Evolutionary conservation across 2,113 vertebrate genomes (phyloP).

Genomic region (Sorex fumeus): DNA sequence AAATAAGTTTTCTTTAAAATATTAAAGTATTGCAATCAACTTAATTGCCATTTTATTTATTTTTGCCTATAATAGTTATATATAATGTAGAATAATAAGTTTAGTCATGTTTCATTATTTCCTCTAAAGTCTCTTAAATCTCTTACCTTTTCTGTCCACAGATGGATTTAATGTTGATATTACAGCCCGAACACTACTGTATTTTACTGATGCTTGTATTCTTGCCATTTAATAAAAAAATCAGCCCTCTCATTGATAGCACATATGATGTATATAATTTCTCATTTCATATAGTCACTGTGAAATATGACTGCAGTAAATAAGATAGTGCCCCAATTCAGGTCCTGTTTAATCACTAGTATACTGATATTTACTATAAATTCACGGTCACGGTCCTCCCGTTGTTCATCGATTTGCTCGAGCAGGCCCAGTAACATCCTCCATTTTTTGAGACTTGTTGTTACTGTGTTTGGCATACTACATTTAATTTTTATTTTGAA

Average conservation of each 20-base stretch:
- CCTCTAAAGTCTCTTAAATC: conserved; percentile 36
- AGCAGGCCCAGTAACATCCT: no score
- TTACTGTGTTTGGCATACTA: no score
- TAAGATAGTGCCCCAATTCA: conserved; percentile 16
- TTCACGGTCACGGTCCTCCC: no score
- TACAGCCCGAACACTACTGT: conserved; percentile 68
- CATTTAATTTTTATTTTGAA: conserved; percentile 50
- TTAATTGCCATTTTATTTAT: conserved; percentile 74
- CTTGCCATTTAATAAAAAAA: conserved; percentile 75
- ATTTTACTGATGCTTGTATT: conserved; percentile 73
- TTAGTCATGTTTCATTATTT: conserved; percentile 35
- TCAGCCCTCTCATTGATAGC: conserved; percentile 71
- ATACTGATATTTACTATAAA: neutral
- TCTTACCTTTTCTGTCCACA: conserved; percentile 42
- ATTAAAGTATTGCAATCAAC: conserved; percentile 80
- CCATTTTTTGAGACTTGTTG: no score
- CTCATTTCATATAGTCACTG: conserved; percentile 66
- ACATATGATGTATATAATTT: conserved; percentile 64
- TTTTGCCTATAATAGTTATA: conserved; percentile 70
- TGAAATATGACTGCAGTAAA: conserved; percentile 14
- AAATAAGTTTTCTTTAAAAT: conserved; percentile 75
- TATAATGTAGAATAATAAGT: conserved; percentile 53
- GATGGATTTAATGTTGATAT: conserved; percentile 69
- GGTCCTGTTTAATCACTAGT: neutral
- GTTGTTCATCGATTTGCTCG: no score